Evolutionary conservation across 2,888 invertebrate species (phyloP).

Genomic region (Agrilus biguttatus): DNA sequence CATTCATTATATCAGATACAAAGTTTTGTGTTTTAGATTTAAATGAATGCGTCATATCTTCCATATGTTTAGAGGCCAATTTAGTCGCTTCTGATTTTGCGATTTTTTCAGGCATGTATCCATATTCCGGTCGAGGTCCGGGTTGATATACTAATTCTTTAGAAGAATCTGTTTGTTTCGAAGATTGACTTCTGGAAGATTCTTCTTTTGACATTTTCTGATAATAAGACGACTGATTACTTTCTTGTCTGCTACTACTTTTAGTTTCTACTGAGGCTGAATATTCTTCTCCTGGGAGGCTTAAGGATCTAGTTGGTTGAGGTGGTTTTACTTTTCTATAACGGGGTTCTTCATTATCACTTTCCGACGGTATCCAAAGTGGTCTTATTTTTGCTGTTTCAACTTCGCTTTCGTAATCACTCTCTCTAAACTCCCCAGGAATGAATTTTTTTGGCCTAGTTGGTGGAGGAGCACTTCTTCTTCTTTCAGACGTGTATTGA

Average conservation of each 20-base stretch:
- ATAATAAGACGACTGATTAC: too few relatives aligned
- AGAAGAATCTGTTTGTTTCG: conserved; percentile 4
- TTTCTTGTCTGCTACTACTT: not conserved
- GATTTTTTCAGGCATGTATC: conserved; percentile 33
- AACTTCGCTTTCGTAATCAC: conserved; percentile 56
- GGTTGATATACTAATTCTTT: conserved; percentile 33
- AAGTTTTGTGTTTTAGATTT: conserved; percentile 55
- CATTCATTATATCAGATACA: conserved; percentile 47
- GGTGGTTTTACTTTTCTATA: conserved; percentile 50
- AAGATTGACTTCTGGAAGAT: conserved; percentile 13
- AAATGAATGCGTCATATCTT: conserved; percentile 51
- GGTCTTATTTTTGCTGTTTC: conserved; percentile 44
- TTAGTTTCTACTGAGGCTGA: conserved; percentile 40
- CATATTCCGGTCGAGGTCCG: conserved; percentile 45
- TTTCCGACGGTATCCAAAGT: conserved; percentile 48
- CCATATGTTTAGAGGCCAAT: conserved; percentile 47
- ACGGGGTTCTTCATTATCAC: conserved; percentile 40
- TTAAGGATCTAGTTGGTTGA: conserved; percentile 32
- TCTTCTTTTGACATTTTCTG: conserved; percentile 18
- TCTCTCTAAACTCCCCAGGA: conserved; percentile 49
- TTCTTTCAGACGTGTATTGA: conserved; percentile 28
- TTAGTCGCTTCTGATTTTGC: conserved; percentile 31
- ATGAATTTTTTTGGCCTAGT: conserved; percentile 50
- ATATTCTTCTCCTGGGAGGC: conserved; percentile 37
- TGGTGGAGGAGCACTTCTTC: conserved; percentile 31